Evolutionary conservation across 2,888 invertebrate species (phyloP).

Genomic region (Yponomeuta sedellus): DNA sequence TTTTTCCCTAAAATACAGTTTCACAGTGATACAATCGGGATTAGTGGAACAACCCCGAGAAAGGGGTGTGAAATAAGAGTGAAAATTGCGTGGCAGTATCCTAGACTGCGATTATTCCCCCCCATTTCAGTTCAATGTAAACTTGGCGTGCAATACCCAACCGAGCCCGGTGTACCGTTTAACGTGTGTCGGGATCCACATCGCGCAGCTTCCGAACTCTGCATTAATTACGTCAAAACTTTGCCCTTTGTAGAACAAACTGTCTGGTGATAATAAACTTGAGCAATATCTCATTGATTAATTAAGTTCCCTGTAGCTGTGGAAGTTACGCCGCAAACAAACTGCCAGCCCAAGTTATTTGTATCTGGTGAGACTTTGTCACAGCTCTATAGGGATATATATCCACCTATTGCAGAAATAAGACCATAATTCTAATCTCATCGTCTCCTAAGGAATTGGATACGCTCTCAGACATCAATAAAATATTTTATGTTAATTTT

Average conservation of each 20-base stretch:
- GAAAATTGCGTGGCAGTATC: constrained; percentile 5
- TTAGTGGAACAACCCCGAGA: too few relatives aligned
- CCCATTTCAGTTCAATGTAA: constrained; percentile 24
- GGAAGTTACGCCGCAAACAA: constrained; percentile 19
- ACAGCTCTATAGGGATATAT: neutral
- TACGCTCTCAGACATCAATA: neutral
- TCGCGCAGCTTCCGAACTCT: constrained; percentile 34
- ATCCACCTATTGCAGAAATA: neutral
- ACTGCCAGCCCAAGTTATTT: neutral
- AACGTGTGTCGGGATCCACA: constrained; percentile 28
- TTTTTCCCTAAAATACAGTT: neutral
- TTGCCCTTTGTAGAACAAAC: constrained; percentile 38
- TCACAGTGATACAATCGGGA: neutral
- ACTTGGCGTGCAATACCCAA: constrained; percentile 27
- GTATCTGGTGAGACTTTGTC: constrained; percentile 1
- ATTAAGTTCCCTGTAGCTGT: constrained; percentile 32
- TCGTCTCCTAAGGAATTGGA: neutral
- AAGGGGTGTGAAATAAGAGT: constrained; percentile 13
- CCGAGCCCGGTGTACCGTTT: constrained; percentile 30
- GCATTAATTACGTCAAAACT: constrained; percentile 38
- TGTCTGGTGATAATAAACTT: constrained; percentile 42
- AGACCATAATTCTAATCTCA: constrained; percentile 1
- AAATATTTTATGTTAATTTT: neutral
- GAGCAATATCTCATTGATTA: constrained; percentile 48
- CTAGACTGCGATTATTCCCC: constrained; percentile 21